A percentile compares a stretch with the other conserved stretches of the same genome.
Conservation (phyloP, 2,888 invertebrate genomes). For the Diplolepis rosae region DNA sequence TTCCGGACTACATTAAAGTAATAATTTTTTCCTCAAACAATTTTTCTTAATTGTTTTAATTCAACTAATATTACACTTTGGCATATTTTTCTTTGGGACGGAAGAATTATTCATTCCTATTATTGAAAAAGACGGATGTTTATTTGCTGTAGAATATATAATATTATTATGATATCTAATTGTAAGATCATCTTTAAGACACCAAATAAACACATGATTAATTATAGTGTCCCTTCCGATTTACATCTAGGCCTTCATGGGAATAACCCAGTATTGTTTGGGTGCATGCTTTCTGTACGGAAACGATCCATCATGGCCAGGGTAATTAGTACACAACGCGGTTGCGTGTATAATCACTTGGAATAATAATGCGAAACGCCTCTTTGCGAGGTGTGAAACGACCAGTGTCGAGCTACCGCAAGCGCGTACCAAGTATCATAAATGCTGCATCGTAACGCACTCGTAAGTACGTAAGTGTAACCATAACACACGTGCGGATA, state of each 20-base stretch:
- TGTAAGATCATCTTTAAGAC: not conserved
- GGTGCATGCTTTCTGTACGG: conserved; percentile 62
- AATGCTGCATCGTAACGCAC: conserved; percentile 47
- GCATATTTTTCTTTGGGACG: no score
- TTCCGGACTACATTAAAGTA: no score
- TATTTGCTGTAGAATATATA: no score
- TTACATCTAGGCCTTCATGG: conserved; percentile 58
- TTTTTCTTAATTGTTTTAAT: no score
- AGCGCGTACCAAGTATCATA: conserved; percentile 47
- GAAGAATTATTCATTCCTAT: no score
- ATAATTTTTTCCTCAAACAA: no score
- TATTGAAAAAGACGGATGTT: no score
- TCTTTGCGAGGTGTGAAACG: conserved; percentile 59
- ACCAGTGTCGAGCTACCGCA: conserved; percentile 43
- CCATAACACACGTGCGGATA: conserved; percentile 35
- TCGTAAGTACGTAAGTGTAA: conserved; percentile 36
- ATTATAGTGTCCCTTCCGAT: conserved; percentile 52
- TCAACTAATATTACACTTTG: no score
- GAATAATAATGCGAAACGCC: conserved; percentile 57
- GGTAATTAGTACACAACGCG: conserved; percentile 65
- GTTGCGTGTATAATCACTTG: conserved; percentile 65
- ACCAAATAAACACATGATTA: conserved; percentile 49
- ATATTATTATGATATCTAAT: no score
- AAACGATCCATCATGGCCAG: conserved; percentile 66
- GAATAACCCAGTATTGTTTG: conserved; percentile 67